Conservation (phyloP, 2,888 invertebrate species). For the Volucella zonaria region DNA sequence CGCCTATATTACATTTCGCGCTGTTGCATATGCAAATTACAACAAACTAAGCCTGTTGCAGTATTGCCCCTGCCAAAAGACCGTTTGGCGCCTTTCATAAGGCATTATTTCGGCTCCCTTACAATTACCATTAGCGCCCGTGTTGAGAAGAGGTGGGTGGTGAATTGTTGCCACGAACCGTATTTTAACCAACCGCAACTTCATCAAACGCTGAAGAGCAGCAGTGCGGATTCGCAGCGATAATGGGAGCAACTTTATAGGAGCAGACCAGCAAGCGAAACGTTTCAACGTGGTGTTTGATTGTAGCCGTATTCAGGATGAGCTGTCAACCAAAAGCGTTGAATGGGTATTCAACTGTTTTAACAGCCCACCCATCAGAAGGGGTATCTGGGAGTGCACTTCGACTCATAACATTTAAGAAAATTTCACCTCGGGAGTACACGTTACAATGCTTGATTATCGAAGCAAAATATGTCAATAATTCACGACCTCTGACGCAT, state of each 20-base stretch:
- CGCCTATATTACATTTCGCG: conserved; percentile 37
- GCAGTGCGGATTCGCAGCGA: conserved; percentile 52
- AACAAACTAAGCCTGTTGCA: conserved; percentile 14
- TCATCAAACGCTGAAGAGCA: conserved; percentile 52
- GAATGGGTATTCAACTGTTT: too few species aligned
- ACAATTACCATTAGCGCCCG: conserved; percentile 69
- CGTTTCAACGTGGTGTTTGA: background rate
- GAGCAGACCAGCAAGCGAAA: conserved; percentile 47
- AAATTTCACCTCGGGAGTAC: too few species aligned
- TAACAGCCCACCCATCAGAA: too few species aligned
- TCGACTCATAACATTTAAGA: too few species aligned
- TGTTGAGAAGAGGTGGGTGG: conserved; percentile 68
- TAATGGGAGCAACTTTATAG: conserved; percentile 58
- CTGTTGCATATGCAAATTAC: conserved; percentile 19
- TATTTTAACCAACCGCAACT: conserved; percentile 16
- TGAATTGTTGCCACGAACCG: too few species aligned
- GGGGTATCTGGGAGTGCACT: too few species aligned
- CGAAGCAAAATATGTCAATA: too few species aligned
- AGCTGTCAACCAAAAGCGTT: too few species aligned
- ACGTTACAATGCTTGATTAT: too few species aligned
- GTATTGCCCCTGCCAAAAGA: conserved; percentile 63
- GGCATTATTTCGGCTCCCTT: conserved; percentile 21
- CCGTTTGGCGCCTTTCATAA: conserved; percentile 59
- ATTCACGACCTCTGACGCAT: too few species aligned
- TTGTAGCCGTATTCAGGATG: too few species aligned